These are phyloP conservation scores for Pipa parva DNA, from an alignment of 2,113 vertebrate genomes.

Conservation along the genomic window DNA sequence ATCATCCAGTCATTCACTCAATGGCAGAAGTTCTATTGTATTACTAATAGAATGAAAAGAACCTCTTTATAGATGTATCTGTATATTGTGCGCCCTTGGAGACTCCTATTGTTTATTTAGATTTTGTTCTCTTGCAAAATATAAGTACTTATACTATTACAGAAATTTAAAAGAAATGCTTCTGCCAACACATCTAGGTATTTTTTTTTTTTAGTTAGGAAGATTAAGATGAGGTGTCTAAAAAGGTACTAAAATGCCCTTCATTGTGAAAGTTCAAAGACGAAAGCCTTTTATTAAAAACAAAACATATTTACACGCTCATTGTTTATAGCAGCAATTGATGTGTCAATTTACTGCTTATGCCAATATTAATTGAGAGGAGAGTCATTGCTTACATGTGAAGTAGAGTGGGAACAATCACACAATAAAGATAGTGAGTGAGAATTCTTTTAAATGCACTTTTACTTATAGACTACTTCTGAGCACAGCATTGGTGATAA, in stretches of 20 bases:
- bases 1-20: slow-evolving; percentile 33
- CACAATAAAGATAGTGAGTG: no score
- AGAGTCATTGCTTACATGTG: no score
- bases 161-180: background rate
- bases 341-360: no score
- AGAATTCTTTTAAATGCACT: no score
- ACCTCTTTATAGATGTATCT: slow-evolving; percentile 33
- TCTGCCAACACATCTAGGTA: background rate
- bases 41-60: slow-evolving; percentile 28
- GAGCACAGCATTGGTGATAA: no score
- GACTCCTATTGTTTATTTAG: slow-evolving; percentile 3
- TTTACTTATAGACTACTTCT: no score
- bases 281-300: slow-evolving; percentile 4
- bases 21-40: slow-evolving; percentile 26
- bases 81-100: slow-evolving; percentile 31
- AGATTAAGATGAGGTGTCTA: no score
- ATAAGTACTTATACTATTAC: slow-evolving; percentile 9
- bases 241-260: background rate
- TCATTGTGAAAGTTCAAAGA: background rate
- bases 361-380: no score
- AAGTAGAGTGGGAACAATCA: no score
- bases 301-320: no score
- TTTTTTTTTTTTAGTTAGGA: background rate
- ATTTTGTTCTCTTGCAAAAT: background rate
- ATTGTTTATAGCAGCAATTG: no score